Evolutionary conservation across 2,888 invertebrate species (phyloP).

Genomic region (Hypomecis atomaria): DNA sequence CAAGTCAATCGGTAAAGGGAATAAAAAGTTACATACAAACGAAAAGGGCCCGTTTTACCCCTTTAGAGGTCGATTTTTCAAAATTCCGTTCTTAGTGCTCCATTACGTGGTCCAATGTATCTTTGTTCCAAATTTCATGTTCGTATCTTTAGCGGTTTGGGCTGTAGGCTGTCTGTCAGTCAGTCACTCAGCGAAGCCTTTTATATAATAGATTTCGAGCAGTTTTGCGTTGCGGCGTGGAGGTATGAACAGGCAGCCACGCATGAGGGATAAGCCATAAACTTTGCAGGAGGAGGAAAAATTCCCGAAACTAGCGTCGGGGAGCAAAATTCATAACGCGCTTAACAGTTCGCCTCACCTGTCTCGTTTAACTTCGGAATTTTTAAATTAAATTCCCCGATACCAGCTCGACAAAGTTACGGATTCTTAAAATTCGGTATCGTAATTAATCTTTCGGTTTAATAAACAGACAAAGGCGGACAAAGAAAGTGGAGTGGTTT

Average conservation of each 20-base stretch:
- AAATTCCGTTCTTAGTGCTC: too few relatives aligned
- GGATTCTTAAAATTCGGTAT: conserved; percentile 79
- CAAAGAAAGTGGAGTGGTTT: conserved; percentile 67
- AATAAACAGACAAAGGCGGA: conserved; percentile 69
- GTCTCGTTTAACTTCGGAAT: conserved; percentile 83
- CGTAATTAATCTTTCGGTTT: conserved; percentile 79
- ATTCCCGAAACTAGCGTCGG: conserved; percentile 72
- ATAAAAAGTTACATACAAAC: too few relatives aligned
- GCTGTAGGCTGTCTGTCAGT: too few relatives aligned
- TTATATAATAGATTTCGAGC: conserved; percentile 47
- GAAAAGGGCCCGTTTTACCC: too few relatives aligned
- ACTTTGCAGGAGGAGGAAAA: conserved; percentile 75
- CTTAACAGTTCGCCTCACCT: conserved; percentile 81
- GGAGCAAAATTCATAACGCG: conserved; percentile 81
- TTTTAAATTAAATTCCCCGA: conserved; percentile 83
- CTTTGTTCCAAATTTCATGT: too few relatives aligned
- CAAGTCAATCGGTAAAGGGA: too few relatives aligned
- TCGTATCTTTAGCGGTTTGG: too few relatives aligned
- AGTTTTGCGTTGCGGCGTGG: conserved; percentile 18
- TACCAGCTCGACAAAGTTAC: conserved; percentile 76
- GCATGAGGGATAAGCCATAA: conserved; percentile 73
- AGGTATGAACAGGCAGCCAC: conserved; percentile 57
- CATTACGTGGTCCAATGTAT: too few relatives aligned
- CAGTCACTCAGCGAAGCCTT: too few relatives aligned
- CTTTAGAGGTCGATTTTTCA: too few relatives aligned